Percentiles rank a stretch among this genome's conserved stretches.
Evolutionary conservation across 2,797 vertebrate genomes (phyloP).

Genomic region (Melanogrammus aeglefinus): DNA sequence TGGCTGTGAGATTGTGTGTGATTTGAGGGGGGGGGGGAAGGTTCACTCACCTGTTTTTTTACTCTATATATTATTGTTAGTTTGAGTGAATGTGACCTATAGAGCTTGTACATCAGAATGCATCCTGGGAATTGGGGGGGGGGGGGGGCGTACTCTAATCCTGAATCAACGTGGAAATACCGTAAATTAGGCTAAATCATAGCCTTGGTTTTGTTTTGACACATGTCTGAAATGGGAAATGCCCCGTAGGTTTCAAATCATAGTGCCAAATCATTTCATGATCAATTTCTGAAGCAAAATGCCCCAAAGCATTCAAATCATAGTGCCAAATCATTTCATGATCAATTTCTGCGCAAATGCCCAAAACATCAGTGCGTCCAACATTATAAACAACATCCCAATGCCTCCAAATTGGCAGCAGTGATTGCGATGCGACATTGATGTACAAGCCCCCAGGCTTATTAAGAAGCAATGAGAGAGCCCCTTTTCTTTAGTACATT

Average conservation of each 20-base stretch:
- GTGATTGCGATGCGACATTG: not conserved
- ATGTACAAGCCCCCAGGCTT: constrained; percentile 37
- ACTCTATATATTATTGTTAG: constrained; percentile 44
- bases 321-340: not conserved
- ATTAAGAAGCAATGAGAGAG: constrained; percentile 61
- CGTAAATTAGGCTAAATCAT: not conserved
- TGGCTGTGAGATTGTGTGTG: constrained; percentile 6
- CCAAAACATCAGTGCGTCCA: not conserved
- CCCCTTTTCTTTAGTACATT: constrained; percentile 56
- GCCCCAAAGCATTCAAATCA: not conserved
- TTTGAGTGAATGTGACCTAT: constrained; percentile 58
- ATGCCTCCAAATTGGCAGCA: not conserved
- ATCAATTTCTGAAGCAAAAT: not conserved
- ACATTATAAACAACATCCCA: not conserved
- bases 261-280: not conserved
- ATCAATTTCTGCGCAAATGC: not conserved
- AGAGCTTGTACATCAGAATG: constrained; percentile 4
- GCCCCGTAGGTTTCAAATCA: not conserved
- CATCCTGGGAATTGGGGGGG: not conserved
- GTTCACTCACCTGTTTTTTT: constrained; percentile 64
- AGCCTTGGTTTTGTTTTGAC: not conserved
- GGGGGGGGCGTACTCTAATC: not conserved
- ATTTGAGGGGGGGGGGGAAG: constrained; percentile 10
- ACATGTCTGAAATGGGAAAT: not conserved
- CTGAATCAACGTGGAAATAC: not conserved